Evolutionary conservation across 2,888 invertebrate genomes (phyloP), one percentile per base, ranked within the genome.

Genomic region (Plusia festucae): DNA sequence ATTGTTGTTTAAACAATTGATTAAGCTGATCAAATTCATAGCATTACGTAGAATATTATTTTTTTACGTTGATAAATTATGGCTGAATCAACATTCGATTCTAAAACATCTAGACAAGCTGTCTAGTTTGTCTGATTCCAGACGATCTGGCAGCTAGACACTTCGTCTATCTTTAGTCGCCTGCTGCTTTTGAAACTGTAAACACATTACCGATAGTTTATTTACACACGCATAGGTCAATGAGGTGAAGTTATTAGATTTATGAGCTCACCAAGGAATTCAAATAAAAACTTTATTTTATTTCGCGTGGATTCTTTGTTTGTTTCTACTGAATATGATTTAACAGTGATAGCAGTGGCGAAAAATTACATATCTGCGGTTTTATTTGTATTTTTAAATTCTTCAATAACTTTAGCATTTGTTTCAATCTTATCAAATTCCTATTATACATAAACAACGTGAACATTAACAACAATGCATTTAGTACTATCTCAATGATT

Each of bases 161-260:
- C 16, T 13, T 24, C 27, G 51, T 71, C 71, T 78, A 81, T 81
- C 51, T 72, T 78, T 75, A 78, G 67, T 65, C 40, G 30, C n/a
- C n/a, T 44, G 51, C 68, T 78, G 71, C 55, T 67, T 69, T 74
- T 65, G n/a, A 20, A 57, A 68, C 32, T 60, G 16, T 63, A 56
- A 64, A 55, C 54, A 44, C 11, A 44, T 63, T 54, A 27, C 63
- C 15, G n/a, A 52, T 8, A 46, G 22, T 61, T 64, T 63, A 64
- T 68, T 60, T 20, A 8, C 9, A 53, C 7, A 49, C 34, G 60
- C 53, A 64, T 24, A 60, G 34, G 16, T 53, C 32, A 60, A 32
- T n/a, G n/a, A 62, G 40, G 51, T 30, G 16, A 65, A 51, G 2
- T 7, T 30, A 20, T 56, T 1, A 18, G 3, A 40, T 56, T 30